A percentile compares a stretch with the other conserved stretches of the same genome.
phyloP scores from a whole-genome alignment of 2,888 invertebrate species.

The Galeopsomyia nigrocyanea region DNA sequence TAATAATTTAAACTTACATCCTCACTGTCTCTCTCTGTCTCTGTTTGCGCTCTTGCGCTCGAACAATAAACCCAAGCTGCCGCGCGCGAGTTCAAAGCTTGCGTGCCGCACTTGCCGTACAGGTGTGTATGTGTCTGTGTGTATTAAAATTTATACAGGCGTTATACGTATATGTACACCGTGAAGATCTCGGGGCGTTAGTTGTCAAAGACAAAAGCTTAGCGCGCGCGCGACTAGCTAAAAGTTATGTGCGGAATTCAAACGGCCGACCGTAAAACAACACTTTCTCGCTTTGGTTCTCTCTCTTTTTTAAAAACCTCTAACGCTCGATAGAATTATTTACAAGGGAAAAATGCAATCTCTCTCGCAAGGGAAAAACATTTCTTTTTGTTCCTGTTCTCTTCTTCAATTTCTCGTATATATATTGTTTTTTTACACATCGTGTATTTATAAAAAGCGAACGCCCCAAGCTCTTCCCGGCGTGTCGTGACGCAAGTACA shows the following conservation, averaged over 20 bases:
- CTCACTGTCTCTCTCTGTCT: background rate
- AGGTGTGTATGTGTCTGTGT: background rate
- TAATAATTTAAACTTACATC: slow-evolving; percentile 37
- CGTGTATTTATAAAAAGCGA: slow-evolving; percentile 33
- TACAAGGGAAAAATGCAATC: slow-evolving; percentile 41
- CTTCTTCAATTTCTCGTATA: background rate
- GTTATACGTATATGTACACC: slow-evolving; percentile 6
- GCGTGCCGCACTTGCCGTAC: background rate
- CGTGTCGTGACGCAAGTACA: background rate
- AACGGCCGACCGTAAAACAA: slow-evolving; percentile 19
- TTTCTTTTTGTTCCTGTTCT: too few species aligned
- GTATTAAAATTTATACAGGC: slow-evolving; percentile 2
- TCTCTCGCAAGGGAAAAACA: slow-evolving; percentile 9
- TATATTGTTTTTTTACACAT: slow-evolving; percentile 3
- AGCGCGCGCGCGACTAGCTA: slow-evolving; percentile 16
- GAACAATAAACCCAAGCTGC: slow-evolving; percentile 3
- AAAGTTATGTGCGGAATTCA: slow-evolving; percentile 21
- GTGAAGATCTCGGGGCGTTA: slow-evolving; percentile 31
- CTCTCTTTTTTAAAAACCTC: slow-evolving; percentile 20
- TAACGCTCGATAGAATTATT: slow-evolving; percentile 29
- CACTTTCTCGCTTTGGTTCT: slow-evolving; percentile 7
- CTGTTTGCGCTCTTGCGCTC: too few species aligned
- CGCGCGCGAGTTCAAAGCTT: background rate
- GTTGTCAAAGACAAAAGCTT: slow-evolving; percentile 14
- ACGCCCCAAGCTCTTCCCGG: slow-evolving; percentile 28